Evolutionary conservation across 2,797 vertebrate genomes (phyloP).

Genomic region (Pagetopsis macropterus): DNA sequence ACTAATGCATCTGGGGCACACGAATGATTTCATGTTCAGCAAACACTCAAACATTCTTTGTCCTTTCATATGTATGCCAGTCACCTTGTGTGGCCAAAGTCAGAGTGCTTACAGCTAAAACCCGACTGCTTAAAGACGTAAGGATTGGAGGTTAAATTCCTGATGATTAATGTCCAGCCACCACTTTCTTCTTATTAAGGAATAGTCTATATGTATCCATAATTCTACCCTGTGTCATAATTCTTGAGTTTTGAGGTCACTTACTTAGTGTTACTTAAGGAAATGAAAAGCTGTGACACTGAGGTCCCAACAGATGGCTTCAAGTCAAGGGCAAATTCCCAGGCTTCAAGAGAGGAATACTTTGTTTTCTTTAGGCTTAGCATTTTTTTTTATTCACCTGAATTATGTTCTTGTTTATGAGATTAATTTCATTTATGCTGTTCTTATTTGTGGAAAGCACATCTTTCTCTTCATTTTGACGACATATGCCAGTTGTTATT

Average conservation of each 20-base stretch:
- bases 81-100: constrained; percentile 61
- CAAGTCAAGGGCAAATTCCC: constrained; percentile 77
- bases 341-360: constrained; percentile 55
- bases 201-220: constrained; percentile 68
- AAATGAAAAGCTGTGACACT: constrained; percentile 79
- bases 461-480: constrained; percentile 76
- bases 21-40: constrained; percentile 13
- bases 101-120: constrained; percentile 56
- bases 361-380: constrained; percentile 59
- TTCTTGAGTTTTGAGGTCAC: constrained; percentile 77
- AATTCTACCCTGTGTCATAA: constrained; percentile 71
- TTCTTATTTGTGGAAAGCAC: constrained; percentile 60
- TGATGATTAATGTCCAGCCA: constrained; percentile 71
- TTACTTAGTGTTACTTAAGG: constrained; percentile 80
- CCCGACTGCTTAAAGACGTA: constrained; percentile 54
- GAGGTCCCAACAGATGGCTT: constrained; percentile 70
- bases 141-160: constrained; percentile 68
- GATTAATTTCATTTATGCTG: constrained; percentile 60
- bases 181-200: constrained; percentile 74
- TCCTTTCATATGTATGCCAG: constrained; percentile 36
- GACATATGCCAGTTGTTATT: constrained; percentile 78
- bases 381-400: constrained; percentile 54
- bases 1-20: not conserved
- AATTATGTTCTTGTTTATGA: constrained; percentile 70
- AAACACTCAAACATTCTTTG: constrained; percentile 2